Evolutionary conservation across 2,888 invertebrate genomes (phyloP).

Genomic region (Thereva nobilitata): DNA sequence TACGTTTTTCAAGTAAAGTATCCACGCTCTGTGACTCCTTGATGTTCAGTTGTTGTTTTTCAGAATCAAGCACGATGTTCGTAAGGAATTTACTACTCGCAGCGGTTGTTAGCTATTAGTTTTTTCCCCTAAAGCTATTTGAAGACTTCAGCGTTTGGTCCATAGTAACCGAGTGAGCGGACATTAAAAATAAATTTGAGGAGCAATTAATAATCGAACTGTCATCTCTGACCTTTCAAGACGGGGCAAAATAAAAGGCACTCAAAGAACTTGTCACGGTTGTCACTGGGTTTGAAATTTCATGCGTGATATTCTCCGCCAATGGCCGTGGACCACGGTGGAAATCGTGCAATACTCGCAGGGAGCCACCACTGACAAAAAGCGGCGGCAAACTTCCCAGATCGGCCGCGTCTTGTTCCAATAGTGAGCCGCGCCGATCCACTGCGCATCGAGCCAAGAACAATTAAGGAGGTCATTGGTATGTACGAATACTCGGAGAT

Average conservation of each 20-base stretch:
- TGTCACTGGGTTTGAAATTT: constrained; percentile 35
- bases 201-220: constrained; percentile 47
- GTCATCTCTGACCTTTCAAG: constrained; percentile 46
- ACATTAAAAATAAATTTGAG: constrained; percentile 40
- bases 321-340: constrained; percentile 12
- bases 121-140: no score
- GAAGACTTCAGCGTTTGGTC: no score
- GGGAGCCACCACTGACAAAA: constrained; percentile 2
- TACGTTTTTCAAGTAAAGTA: no score
- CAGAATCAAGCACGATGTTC: no score
- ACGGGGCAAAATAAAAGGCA: constrained; percentile 34
- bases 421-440: constrained; percentile 8
- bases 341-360: constrained; percentile 32
- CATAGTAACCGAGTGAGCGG: background rate
- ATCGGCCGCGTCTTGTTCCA: background rate
- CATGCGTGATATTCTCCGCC: constrained; percentile 38
- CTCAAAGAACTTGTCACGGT: constrained; percentile 39
- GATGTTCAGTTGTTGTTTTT: no score
- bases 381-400: constrained; percentile 10
- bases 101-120: no score
- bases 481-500: constrained; percentile 3
- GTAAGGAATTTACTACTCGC: no score
- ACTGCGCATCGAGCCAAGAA: constrained; percentile 28
- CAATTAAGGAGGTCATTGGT: constrained; percentile 36
- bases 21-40: no score